Conservation (phyloP, 1,140 invertebrate genomes). For the Harlomillsia oculata region DNA sequence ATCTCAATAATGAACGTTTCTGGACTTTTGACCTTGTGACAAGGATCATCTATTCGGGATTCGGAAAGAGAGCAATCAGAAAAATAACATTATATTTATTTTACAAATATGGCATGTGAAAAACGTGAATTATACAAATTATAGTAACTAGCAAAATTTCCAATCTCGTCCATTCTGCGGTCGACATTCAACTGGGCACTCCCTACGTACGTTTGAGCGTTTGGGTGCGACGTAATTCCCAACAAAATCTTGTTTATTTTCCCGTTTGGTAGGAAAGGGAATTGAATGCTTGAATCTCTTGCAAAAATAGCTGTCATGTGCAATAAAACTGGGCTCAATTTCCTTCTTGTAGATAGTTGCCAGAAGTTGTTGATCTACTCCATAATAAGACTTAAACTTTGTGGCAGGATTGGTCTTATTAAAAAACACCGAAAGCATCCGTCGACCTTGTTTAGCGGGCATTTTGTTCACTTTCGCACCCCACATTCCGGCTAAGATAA, state of each 20-base stretch:
- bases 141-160: conserved; percentile 3
- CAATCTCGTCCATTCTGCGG: conserved; percentile 1
- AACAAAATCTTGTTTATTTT: neutral
- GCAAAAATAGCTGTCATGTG: conserved; percentile 13
- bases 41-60: no score
- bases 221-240: conserved; percentile 1
- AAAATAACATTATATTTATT: no score
- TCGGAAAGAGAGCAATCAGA: no score
- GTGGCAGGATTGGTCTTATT: neutral
- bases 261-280: conserved; percentile 3
- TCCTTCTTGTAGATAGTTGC: neutral
- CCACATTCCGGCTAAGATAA: conserved; percentile 17
- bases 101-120: no score
- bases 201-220: neutral
- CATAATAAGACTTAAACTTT: neutral
- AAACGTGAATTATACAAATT: no score
- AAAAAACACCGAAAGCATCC: neutral
- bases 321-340: neutral
- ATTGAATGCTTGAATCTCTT: neutral
- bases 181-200: neutral
- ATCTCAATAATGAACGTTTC: no score
- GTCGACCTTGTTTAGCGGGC: neutral
- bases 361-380: neutral
- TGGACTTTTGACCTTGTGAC: no score
- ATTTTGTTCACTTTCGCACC: neutral